Conservation (phyloP, 2,888 invertebrate species). For the Spialia ferax region DNA sequence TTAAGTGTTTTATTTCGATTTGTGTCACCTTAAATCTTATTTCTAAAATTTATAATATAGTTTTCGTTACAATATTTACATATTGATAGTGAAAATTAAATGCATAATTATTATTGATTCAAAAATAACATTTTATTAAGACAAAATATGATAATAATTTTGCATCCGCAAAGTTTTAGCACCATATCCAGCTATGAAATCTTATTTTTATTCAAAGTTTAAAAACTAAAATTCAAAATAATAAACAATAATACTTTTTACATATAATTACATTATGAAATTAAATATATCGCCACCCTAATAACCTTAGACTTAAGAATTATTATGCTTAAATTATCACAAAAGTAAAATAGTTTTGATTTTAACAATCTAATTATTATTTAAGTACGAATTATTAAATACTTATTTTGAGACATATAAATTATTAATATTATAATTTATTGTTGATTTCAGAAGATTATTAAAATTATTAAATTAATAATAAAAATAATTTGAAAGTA, state of each 20-base stretch:
- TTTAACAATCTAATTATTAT: neutral
- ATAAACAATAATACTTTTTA: slow-evolving; percentile 5
- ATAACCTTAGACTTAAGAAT: neutral
- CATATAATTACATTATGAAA: neutral
- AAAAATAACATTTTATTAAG: neutral
- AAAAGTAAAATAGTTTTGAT: slow-evolving; percentile 7
- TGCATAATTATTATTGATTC: slow-evolving; percentile 3
- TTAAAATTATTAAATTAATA: neutral
- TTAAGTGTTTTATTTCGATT: slow-evolving; percentile 51
- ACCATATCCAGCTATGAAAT: slow-evolving; percentile 51
- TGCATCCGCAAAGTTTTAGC: slow-evolving; percentile 48
- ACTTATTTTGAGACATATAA: too few relatives aligned
- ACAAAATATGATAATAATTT: slow-evolving; percentile 17
- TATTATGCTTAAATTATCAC: slow-evolving; percentile 29
- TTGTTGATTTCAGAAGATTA: neutral
- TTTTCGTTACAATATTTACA: slow-evolving; percentile 11
- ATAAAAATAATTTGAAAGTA: too few relatives aligned
- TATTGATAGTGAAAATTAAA: slow-evolving; percentile 23
- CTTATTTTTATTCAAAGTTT: slow-evolving; percentile 21
- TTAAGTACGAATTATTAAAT: slow-evolving; percentile 11
- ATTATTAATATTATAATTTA: too few relatives aligned
- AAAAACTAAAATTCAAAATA: slow-evolving; percentile 8
- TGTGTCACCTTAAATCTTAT: slow-evolving; percentile 40
- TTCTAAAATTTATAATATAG: slow-evolving; percentile 22
- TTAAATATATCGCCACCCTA: neutral